Base-by-base conservation (phyloP, 2,888 invertebrate genomes). In the Teleiodes luculella region DNA sequence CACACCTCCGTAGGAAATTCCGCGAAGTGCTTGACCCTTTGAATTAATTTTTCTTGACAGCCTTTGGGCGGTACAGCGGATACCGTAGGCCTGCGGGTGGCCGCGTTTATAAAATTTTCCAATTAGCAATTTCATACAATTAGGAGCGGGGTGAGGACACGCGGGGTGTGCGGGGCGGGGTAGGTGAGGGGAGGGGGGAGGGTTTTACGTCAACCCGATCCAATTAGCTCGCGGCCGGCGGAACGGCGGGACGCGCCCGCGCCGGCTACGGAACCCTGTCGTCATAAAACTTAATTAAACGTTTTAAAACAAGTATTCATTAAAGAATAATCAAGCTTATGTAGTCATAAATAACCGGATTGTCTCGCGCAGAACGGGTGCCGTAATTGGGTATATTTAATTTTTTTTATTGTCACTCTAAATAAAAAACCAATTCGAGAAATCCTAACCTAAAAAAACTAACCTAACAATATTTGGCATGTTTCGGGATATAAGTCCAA, bases 221-320 rank as follows among this genome's bases (percentile, higher is more conserved):
- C 88, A 89, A 89, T 89, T 89, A 89, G 88, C 85, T 81, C 78
- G 89, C 83, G 88, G 87, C 88, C 86, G 84, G 83, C 84, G 80
- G 76, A 78, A 83, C 85, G 82, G 79, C 83, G 86, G 86, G 86
- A 83, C 85, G 86, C 76, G 67, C 68, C 33, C 66, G 37, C 51
- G 31, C 43, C 72, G 76, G 77, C 74, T 79, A 73, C 77, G 78
- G 81, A 80, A 81, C 80, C 80, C 87, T 86, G 90, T 89, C 89
- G 86, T 89, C 87, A 90, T 90, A 90, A 90, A 90, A 90, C 90
- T 90, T 90, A 90, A 90, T 90, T 90, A 90, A 90, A 89, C 90
- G 87, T 87, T 90, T 90, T 89, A 90, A 90, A 90, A 90, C 90
- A 89, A 90, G 90, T 89, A 90, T 90, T 90, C 88, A 90, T 90